phyloP scores from a whole-genome alignment of 2,113 vertebrate genomes.

The Pleuronectes platessa region DNA sequence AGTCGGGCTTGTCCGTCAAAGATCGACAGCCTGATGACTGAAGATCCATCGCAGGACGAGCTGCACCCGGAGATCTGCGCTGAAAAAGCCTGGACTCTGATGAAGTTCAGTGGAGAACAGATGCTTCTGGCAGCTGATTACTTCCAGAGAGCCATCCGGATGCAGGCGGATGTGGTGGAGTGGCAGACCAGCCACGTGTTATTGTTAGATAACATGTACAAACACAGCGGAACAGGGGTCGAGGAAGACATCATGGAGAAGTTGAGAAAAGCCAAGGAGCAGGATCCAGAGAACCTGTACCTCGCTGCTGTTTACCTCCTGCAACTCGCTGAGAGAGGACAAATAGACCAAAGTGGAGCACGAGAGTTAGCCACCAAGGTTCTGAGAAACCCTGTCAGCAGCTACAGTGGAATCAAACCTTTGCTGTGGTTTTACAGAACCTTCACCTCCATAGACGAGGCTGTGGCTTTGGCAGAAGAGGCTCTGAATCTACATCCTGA shows the following conservation, averaged over 20 bases:
- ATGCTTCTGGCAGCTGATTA: constrained; percentile 1
- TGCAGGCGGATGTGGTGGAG: constrained; percentile 58
- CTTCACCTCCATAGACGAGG: constrained; percentile 19
- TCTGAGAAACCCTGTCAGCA: constrained; percentile 42
- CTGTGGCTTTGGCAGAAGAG: constrained; percentile 39
- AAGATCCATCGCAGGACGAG: constrained; percentile 41
- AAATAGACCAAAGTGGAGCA: constrained; percentile 7
- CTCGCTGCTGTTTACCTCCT: constrained; percentile 22
- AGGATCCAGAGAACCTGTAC: constrained; percentile 58
- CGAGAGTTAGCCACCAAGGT: constrained; percentile 21
- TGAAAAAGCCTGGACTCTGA: constrained; percentile 70
- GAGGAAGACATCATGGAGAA: constrained; percentile 9
- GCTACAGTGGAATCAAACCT: constrained; percentile 45
- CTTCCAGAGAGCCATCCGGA: constrained; percentile 59
- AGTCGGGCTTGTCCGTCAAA: constrained; percentile 50
- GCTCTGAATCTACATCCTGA: constrained; percentile 52
- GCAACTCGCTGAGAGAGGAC: background rate
- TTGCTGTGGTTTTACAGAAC: constrained; percentile 28
- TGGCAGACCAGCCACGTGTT: constrained; percentile 53
- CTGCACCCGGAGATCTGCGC: constrained; percentile 59
- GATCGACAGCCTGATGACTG: constrained; percentile 26
- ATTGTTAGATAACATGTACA: background rate
- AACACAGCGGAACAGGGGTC: background rate
- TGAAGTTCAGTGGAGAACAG: constrained; percentile 32
- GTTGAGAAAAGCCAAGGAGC: constrained; percentile 33